Base-by-base conservation (phyloP, 2,113 vertebrate genomes). In the Calidris pygmaea region DNA sequence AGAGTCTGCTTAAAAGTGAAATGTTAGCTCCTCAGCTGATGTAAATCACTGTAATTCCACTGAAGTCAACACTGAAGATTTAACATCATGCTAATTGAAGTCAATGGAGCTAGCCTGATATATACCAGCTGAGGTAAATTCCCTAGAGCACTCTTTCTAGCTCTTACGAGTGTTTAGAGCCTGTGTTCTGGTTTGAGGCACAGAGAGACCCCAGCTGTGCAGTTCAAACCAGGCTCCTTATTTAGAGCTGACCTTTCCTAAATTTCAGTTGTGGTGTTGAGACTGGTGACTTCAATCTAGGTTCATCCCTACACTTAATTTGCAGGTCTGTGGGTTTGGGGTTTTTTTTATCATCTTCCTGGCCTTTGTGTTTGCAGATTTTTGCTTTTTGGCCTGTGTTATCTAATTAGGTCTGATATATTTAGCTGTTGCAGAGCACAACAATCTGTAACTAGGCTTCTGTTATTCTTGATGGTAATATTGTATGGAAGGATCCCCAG, bases 41-140 rank as follows among this genome's bases (percentile, higher is more conserved):
- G 84, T 96, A 96, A 89, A 96, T 96, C 95, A 96, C 68, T 89
- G 94, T 96, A 97, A 97, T 96, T 95, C 78, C 93, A 94, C 70
- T 93, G 96, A 95, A 97, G 74, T 94, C 96, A 94, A 94, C 90
- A 70, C 71, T 52, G 81, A 59, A 83, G 94, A 91, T 95, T 95
- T 96, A 96, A 91, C 94, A 89, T 94, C 89, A 59, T 11, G 27
- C 82, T 97, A 97, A 96, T 95, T 97, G 94, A 95, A 96, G 93
- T 91, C 94, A 96, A 80, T 96, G 93, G 93, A 89, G 95, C 95
- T 88, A 89, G 87, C 62, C 92, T 97, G 96, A 95, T 95, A 63
- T 20, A 79, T 47, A 97, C 95, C 95, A 96, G 96, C 96, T 96
- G 96, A 95, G 96, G 84, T 95, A 96, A 96, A 94, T 89, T 74